phyloP scores from a whole-genome alignment of 2,797 vertebrate species.

The Acanthornis magna region DNA sequence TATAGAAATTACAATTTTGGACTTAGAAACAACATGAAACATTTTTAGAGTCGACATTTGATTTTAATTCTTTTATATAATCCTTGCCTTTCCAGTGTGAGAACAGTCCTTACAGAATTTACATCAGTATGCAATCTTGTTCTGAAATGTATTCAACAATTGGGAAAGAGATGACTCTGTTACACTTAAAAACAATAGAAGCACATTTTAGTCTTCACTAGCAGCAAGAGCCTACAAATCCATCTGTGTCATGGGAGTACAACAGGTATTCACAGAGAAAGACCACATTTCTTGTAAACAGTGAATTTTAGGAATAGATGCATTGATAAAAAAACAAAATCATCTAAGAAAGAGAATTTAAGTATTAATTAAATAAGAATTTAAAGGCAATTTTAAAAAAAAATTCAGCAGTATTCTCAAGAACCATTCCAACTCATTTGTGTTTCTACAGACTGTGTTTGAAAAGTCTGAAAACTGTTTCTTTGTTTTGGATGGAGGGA shows the following conservation, averaged over 20 bases:
- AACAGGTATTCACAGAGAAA: not conserved
- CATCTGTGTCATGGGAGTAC: not conserved
- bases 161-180: not conserved
- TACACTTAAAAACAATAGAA: not conserved
- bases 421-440: not conserved
- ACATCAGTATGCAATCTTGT: not conserved
- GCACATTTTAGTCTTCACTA: not conserved
- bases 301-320: not conserved
- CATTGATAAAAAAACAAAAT: not conserved
- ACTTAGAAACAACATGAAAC: not conserved
- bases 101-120: not conserved
- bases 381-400: not conserved
- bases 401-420: not conserved
- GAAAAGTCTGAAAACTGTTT: not conserved
- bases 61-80: not conserved
- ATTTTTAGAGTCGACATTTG: not conserved
- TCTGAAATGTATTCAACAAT: not conserved
- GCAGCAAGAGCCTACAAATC: not conserved
- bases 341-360: not conserved
- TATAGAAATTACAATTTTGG: not conserved
- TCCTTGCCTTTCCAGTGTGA: not conserved
- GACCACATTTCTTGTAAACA: not conserved
- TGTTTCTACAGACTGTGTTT: not conserved
- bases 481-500: not conserved
- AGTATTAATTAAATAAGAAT: not conserved